Conservation (phyloP, 2,797 vertebrate genomes). For the Chromobotia macracanthus region DNA sequence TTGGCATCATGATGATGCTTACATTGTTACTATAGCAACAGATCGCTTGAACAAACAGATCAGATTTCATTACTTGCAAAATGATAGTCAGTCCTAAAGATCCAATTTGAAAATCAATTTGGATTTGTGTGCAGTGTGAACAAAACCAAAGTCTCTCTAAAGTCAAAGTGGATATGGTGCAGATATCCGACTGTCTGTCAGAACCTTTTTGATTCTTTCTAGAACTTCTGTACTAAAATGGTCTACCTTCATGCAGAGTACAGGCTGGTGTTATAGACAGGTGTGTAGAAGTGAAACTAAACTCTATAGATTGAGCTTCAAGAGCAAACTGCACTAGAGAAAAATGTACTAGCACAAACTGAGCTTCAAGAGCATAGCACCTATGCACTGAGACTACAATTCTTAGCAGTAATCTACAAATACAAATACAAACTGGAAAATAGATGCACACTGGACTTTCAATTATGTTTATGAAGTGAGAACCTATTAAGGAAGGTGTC, state of each 20-base stretch:
- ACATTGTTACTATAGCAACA: neutral
- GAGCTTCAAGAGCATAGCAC: neutral
- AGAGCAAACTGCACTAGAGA: neutral
- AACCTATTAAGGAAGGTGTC: neutral
- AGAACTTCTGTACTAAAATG: neutral
- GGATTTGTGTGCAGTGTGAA: too few relatives aligned
- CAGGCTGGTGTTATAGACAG: neutral
- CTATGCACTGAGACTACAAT: neutral
- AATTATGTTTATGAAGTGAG: neutral
- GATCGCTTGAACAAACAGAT: neutral
- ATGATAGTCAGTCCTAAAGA: too few relatives aligned
- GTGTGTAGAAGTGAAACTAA: neutral
- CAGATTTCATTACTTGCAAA: neutral
- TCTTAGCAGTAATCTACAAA: neutral
- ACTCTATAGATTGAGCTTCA: neutral
- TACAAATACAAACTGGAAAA: neutral
- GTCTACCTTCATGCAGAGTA: neutral
- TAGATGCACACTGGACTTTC: neutral
- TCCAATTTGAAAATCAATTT: too few relatives aligned
- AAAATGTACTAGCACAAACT: too few relatives aligned
- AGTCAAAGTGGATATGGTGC: too few relatives aligned
- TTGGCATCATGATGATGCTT: neutral
- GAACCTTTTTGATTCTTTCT: neutral
- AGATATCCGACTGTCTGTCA: too few relatives aligned
- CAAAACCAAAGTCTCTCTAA: too few relatives aligned